phyloP scores from a whole-genome alignment of 2,113 vertebrate species.

The Fulica atra region DNA sequence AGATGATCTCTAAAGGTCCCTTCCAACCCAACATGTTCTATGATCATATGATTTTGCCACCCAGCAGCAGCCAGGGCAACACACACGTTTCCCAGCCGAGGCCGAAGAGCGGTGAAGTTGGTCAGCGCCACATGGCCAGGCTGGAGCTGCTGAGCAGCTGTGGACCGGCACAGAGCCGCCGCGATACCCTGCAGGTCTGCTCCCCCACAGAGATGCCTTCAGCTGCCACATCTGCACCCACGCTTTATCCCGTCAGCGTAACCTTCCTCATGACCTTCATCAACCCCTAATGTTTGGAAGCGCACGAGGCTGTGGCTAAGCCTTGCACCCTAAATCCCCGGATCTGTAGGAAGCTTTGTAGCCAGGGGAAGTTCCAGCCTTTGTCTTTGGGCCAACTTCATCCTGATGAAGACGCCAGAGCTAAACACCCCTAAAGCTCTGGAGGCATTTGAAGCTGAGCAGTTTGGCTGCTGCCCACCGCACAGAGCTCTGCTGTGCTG shows the following conservation, averaged over 20 bases:
- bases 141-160: not conserved
- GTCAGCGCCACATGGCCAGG: not conserved
- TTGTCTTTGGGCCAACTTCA: not conserved
- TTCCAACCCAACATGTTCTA: too few relatives aligned
- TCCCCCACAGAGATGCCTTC: not conserved
- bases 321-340: not conserved
- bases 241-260: too few relatives aligned
- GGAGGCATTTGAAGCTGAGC: not conserved
- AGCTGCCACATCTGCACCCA: not conserved
- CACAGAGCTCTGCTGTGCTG: not conserved
- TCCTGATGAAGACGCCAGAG: not conserved
- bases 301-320: not conserved
- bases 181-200: rapidly evolving
- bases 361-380: not conserved
- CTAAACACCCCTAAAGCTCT: not conserved
- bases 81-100: rapidly evolving
- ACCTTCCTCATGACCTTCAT: too few relatives aligned
- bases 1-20: too few relatives aligned
- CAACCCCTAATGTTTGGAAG: too few relatives aligned
- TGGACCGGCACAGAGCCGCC: rapidly evolving
- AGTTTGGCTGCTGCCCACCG: not conserved
- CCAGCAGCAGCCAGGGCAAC: not conserved
- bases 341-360: not conserved
- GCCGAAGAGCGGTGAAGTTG: not conserved
- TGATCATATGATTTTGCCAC: not conserved